Conservation (phyloP, 2,797 vertebrate species). For the Sebastes kiyomatsui region DNA sequence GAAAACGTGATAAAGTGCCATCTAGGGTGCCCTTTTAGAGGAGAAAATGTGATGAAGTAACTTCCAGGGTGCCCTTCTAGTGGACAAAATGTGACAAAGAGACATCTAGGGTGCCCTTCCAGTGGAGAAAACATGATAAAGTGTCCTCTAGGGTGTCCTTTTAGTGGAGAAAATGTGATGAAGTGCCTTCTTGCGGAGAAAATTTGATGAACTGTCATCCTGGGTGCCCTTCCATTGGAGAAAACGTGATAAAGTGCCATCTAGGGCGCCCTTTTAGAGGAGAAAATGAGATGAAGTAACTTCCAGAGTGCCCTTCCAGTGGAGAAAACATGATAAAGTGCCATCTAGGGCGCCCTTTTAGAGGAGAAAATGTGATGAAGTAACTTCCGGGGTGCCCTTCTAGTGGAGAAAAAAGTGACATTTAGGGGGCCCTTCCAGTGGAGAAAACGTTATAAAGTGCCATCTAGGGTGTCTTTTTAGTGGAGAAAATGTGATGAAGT, state of each 20-base stretch:
- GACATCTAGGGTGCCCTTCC: background rate
- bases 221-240: background rate
- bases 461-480: no score
- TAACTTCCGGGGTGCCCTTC: fast-evolving
- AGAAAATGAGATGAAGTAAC: background rate
- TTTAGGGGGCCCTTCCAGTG: background rate
- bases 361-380: background rate
- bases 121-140: background rate
- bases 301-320: background rate
- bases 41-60: no score
- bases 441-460: background rate
- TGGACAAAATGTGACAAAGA: background rate
- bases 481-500: background rate
- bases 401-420: background rate
- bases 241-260: background rate
- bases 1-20: background rate
- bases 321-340: background rate
- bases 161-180: no score
- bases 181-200: no score
- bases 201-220: background rate
- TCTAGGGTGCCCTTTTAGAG: background rate
- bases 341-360: background rate
- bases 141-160: no score
- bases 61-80: no score
- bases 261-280: background rate